Evolutionary conservation across 1,140 invertebrate species (phyloP).

Genomic region (Drosophila athabasca): DNA sequence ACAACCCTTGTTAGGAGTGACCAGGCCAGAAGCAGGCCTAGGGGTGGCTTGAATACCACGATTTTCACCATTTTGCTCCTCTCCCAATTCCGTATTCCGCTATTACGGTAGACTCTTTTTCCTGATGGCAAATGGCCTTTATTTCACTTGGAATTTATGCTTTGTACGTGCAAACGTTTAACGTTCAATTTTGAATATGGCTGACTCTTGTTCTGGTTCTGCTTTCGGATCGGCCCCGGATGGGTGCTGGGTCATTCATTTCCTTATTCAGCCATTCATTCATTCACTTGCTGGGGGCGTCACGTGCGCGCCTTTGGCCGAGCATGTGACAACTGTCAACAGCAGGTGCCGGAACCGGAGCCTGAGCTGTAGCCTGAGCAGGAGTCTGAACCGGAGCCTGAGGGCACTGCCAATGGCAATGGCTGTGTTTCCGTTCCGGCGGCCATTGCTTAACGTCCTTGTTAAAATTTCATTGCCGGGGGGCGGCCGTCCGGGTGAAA

Average conservation of each 20-base stretch:
- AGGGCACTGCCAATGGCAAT: slow-evolving; percentile 34
- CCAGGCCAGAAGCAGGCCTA: slow-evolving; percentile 34
- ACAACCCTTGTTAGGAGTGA: slow-evolving; percentile 25
- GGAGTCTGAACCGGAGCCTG: too few relatives aligned
- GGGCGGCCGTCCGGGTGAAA: slow-evolving; percentile 17
- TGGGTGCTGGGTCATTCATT: slow-evolving; percentile 70
- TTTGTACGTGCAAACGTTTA: slow-evolving; percentile 75
- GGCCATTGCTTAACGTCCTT: slow-evolving; percentile 57
- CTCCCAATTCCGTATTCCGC: slow-evolving; percentile 1
- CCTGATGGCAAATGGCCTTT: slow-evolving; percentile 36
- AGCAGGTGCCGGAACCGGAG: slow-evolving; percentile 38
- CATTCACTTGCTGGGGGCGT: slow-evolving; percentile 32
- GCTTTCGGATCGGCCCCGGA: too few relatives aligned
- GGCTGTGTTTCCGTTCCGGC: slow-evolving; percentile 52
- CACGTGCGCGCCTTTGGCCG: slow-evolving; percentile 50
- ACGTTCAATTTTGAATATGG: slow-evolving; percentile 70
- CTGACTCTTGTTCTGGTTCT: slow-evolving; percentile 16
- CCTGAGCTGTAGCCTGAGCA: neutral
- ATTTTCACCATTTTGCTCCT: slow-evolving; percentile 50
- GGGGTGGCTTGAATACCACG: slow-evolving; percentile 27
- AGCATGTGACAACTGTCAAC: slow-evolving; percentile 79
- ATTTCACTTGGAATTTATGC: slow-evolving; percentile 80
- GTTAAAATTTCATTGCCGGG: slow-evolving; percentile 63
- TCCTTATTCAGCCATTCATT: slow-evolving; percentile 52
- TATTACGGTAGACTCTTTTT: slow-evolving; percentile 12